phyloP scores from a whole-genome alignment of 92 coral and sea anemone species.

The Metridium senile region DNA sequence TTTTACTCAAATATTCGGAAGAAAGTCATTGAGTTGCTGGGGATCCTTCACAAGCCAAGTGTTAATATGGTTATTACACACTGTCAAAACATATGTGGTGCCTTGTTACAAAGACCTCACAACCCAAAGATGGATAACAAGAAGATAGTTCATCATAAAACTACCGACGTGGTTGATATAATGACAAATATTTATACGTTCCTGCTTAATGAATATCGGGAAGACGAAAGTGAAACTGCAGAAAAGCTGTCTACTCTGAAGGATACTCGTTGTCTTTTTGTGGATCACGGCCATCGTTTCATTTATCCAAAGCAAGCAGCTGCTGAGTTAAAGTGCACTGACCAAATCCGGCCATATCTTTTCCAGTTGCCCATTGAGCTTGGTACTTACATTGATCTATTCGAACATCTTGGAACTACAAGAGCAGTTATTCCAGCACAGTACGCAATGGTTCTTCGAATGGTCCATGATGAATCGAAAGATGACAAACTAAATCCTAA shows the following conservation, averaged over 20 bases:
- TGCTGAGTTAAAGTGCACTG: slow-evolving; percentile 34
- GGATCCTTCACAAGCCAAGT: slow-evolving; percentile 46
- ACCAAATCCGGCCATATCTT: slow-evolving; percentile 66
- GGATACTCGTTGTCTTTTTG: slow-evolving; percentile 49
- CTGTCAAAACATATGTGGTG: slow-evolving; percentile 50
- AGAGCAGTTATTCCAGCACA: slow-evolving; percentile 43
- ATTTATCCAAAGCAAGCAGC: slow-evolving; percentile 57
- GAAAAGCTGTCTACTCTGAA: slow-evolving; percentile 10
- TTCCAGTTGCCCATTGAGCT: slow-evolving; percentile 48
- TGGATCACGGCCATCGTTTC: slow-evolving; percentile 58
- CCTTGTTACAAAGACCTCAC: slow-evolving; percentile 4
- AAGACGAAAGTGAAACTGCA: background rate
- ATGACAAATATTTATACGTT: slow-evolving; percentile 65
- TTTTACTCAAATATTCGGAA: background rate
- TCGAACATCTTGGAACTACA: slow-evolving; percentile 59
- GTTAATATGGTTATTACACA: slow-evolving; percentile 63
- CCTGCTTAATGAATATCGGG: slow-evolving; percentile 24
- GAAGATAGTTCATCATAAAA: background rate
- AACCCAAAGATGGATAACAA: background rate
- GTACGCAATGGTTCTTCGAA: slow-evolving; percentile 61
- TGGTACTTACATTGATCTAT: slow-evolving; percentile 41
- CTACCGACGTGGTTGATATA: slow-evolving; percentile 8
- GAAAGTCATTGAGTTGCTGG: slow-evolving; percentile 21
- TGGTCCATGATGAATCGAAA: slow-evolving; percentile 34
- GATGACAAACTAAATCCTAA: slow-evolving; percentile 50